Percentiles rank a stretch among this genome's conserved stretches.
Conservation (phyloP, 1,140 invertebrate genomes). For the Ceratosolen fusciceps region DNA sequence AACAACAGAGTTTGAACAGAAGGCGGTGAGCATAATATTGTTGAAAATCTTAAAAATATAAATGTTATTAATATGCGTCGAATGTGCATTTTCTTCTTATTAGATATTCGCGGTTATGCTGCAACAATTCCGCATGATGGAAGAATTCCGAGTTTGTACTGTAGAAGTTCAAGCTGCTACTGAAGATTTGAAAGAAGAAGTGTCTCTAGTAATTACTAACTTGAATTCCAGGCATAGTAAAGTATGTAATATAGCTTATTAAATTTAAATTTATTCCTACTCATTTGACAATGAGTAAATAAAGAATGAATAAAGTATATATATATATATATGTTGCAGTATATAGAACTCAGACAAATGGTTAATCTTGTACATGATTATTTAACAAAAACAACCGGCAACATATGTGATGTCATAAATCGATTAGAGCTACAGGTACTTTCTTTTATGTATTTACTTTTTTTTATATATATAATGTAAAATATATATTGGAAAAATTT, state of each 20-base stretch:
- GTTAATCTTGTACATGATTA: constrained; percentile 59
- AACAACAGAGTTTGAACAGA: constrained; percentile 42
- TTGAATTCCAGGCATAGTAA: constrained; percentile 61
- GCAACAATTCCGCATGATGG: constrained; percentile 66
- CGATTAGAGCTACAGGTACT: constrained; percentile 61
- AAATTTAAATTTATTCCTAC: constrained; percentile 21
- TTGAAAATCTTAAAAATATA: constrained; percentile 10
- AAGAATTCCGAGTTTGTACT: constrained; percentile 66
- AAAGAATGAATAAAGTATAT: constrained; percentile 13
- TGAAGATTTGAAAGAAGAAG: constrained; percentile 68
- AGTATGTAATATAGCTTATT: constrained; percentile 53
- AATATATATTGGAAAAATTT: constrained; percentile 4
- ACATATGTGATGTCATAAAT: constrained; percentile 56
- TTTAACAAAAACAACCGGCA: constrained; percentile 57
- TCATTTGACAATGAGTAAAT: too few species aligned
- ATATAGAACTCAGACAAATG: constrained; percentile 57
- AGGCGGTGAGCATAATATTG: constrained; percentile 47
- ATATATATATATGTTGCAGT: constrained; percentile 53
- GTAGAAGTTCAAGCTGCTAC: constrained; percentile 67
- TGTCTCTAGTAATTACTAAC: constrained; percentile 57
- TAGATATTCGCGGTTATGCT: constrained; percentile 49
- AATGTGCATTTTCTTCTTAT: constrained; percentile 27
- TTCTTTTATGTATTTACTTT: constrained; percentile 31
- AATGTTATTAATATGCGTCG: neutral
- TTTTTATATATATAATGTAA: constrained; percentile 17